These are phyloP conservation scores for Andrena marginata DNA, from an alignment of 2,888 invertebrate species.

Conservation along the genomic window DNA sequence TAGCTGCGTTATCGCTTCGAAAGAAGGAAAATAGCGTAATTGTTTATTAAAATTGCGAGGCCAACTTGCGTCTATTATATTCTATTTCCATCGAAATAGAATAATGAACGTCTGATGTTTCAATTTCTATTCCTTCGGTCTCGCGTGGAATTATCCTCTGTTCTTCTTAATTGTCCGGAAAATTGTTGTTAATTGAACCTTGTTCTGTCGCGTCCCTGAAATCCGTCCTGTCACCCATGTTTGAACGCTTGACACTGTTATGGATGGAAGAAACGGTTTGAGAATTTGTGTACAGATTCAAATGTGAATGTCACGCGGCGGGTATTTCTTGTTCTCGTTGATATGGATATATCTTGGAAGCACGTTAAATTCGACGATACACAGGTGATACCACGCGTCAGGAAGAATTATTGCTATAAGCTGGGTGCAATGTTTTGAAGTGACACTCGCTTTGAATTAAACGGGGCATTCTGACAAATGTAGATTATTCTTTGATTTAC, in stretches of 20 bases:
- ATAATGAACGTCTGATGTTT: neutral
- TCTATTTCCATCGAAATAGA: neutral
- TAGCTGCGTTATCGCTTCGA: neutral
- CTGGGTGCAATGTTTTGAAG: neutral
- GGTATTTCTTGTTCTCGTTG: neutral
- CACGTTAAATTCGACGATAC: neutral
- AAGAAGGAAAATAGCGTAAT: neutral
- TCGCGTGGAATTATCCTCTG: neutral
- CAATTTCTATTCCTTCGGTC: neutral
- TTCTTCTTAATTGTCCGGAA: neutral
- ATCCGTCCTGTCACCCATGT: neutral
- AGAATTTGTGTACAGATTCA: slow-evolving; percentile 16
- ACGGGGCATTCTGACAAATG: no score
- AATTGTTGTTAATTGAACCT: slow-evolving; percentile 6
- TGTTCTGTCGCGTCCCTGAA: neutral
- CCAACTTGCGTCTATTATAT: neutral
- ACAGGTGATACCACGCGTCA: neutral
- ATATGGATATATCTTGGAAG: neutral
- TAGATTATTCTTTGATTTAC: no score
- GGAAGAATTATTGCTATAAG: slow-evolving; percentile 3
- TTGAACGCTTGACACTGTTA: neutral
- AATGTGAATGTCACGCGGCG: slow-evolving; percentile 17
- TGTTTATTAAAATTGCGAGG: neutral
- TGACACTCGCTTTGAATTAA: no score
- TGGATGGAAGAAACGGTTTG: neutral